Evolutionary conservation across 2,113 vertebrate species (phyloP).

Genomic region (Paratilapia polleni): DNA sequence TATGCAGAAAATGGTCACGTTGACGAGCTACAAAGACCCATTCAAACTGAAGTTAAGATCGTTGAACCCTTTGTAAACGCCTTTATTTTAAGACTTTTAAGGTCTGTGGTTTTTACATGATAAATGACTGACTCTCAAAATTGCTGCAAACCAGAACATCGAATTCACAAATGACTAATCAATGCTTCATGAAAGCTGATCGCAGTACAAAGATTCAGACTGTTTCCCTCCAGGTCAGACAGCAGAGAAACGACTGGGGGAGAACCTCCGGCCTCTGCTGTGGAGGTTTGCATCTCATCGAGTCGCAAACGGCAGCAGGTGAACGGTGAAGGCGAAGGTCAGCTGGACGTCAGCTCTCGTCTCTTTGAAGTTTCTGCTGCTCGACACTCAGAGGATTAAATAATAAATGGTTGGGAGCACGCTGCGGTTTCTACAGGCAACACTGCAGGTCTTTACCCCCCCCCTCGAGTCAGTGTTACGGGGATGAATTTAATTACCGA

Average conservation of each 20-base stretch:
- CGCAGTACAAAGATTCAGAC: background rate
- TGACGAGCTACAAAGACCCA: too few species aligned
- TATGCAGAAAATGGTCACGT: too few species aligned
- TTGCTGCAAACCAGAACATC: too few species aligned
- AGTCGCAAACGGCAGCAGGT: too few species aligned
- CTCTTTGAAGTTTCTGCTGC: constrained; percentile 2
- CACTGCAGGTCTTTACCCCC: constrained; percentile 15
- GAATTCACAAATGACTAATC: background rate
- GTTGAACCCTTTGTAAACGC: too few species aligned
- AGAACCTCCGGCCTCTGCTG: too few species aligned
- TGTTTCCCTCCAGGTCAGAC: background rate
- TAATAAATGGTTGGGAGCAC: constrained; percentile 33
- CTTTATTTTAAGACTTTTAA: background rate
- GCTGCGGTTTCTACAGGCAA: constrained; percentile 52
- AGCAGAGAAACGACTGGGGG: background rate
- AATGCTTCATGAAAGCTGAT: background rate
- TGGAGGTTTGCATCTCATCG: too few species aligned
- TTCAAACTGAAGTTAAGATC: too few species aligned
- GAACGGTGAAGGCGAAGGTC: background rate
- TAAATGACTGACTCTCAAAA: background rate
- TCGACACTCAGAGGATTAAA: constrained; percentile 32
- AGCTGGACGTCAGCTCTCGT: background rate
- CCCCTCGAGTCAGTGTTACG: constrained; percentile 4
- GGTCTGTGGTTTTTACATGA: background rate
- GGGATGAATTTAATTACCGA: constrained; percentile 75